Conservation (phyloP, 2,113 vertebrate genomes). For the Alethe diademata region DNA sequence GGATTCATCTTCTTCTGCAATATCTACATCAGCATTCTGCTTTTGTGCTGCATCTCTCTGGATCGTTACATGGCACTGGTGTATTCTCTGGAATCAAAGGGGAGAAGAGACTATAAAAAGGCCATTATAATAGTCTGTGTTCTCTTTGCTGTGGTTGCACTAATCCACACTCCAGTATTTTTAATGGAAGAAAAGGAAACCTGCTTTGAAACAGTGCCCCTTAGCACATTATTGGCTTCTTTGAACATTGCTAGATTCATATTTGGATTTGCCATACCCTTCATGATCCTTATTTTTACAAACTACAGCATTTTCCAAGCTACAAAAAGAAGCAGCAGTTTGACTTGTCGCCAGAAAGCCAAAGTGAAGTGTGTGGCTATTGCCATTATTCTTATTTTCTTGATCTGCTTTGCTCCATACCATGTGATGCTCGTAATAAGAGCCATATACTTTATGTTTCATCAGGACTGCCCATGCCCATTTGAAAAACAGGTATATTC, state of each 20-base stretch:
- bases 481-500: slow-evolving; percentile 75
- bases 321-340: slow-evolving; percentile 47
- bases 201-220: slow-evolving; percentile 82
- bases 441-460: slow-evolving; percentile 64
- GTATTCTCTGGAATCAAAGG: slow-evolving; percentile 78
- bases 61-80: slow-evolving; percentile 84
- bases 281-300: slow-evolving; percentile 73
- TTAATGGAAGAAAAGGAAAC: neutral
- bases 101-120: slow-evolving; percentile 47
- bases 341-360: slow-evolving; percentile 68
- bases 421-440: slow-evolving; percentile 80
- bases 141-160: slow-evolving; percentile 62
- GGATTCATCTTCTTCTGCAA: slow-evolving; percentile 94
- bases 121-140: slow-evolving; percentile 9
- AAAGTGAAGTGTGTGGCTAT: slow-evolving; percentile 73
- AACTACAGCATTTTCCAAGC: slow-evolving; percentile 76
- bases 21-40: slow-evolving; percentile 89
- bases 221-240: neutral
- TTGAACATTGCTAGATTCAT: slow-evolving; percentile 76
- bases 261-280: slow-evolving; percentile 79
- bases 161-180: slow-evolving; percentile 73
- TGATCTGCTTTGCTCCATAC: slow-evolving; percentile 87
- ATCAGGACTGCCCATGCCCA: slow-evolving; percentile 23
- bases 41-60: slow-evolving; percentile 87
- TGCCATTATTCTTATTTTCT: slow-evolving; percentile 81